Conservation (phyloP, 2,888 invertebrate species). For the Emmelina monodactyla region DNA sequence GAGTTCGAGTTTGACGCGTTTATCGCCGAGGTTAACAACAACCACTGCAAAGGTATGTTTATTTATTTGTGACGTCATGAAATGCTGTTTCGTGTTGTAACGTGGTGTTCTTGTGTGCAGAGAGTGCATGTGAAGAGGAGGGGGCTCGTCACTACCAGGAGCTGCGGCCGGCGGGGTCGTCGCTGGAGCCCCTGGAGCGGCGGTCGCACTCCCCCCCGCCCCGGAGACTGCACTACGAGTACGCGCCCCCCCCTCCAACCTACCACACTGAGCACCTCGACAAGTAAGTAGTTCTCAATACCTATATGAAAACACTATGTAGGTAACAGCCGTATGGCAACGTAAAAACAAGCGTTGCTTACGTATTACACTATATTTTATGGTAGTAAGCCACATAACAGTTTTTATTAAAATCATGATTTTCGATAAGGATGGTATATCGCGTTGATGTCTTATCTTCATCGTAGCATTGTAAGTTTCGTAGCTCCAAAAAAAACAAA, state of each 20-base stretch:
- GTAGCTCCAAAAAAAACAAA: too few species aligned
- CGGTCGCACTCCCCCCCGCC: constrained; percentile 11
- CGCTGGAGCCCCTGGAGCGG: constrained; percentile 20
- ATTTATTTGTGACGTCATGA: not conserved
- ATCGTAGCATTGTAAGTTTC: too few species aligned
- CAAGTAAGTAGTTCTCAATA: too few species aligned
- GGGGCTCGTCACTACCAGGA: constrained; percentile 57
- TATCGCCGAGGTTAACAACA: constrained; percentile 50
- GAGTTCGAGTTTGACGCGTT: constrained; percentile 37
- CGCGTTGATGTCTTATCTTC: too few species aligned
- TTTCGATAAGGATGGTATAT: too few species aligned
- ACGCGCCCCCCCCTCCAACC: constrained; percentile 32
- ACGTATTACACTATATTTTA: too few species aligned
- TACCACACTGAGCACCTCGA: constrained; percentile 42
- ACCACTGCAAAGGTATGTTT: constrained; percentile 38
- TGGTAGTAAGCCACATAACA: too few species aligned
- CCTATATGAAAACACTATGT: too few species aligned
- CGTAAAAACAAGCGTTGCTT: too few species aligned
- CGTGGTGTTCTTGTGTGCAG: constrained; percentile 35
- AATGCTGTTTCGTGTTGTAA: not conserved
- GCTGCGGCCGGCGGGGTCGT: constrained; percentile 38
- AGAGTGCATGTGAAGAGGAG: constrained; percentile 36
- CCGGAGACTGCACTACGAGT: constrained; percentile 34
- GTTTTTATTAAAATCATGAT: too few species aligned
- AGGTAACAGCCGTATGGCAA: too few species aligned